Evolutionary conservation across 2,113 vertebrate genomes (phyloP), one percentile per base, ranked within the genome.

Genomic region (Marcusenius ussheri): DNA sequence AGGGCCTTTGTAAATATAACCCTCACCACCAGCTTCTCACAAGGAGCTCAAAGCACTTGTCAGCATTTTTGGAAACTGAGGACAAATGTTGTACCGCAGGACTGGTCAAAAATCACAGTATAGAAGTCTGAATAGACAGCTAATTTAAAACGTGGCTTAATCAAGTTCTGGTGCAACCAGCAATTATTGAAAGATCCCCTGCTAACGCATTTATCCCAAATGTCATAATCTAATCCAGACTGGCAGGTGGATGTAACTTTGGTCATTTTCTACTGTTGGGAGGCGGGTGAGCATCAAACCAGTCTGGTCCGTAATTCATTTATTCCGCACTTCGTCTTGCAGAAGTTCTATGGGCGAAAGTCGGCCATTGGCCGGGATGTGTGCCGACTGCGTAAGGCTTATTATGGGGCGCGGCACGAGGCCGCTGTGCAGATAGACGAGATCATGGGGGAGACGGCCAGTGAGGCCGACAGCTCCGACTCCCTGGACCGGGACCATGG

Each of bases 301-400:
- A 13, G 15, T 77, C 70, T 77, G 66, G 27, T 74, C 11, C 5
- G 1, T 77, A 39, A 56, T 56, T 21, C 53, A 31, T 39, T 77
- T 77, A 77, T 77, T 39, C 13, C 8, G 3, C n/a, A 66, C 58
- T 66, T 66, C 50, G 27, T 11, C 47, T 31, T 53, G 5, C 93
- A 99, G 98, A 99, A 99, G 93, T 99, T 98, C 90, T 99, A 99
- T 0, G 98, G 98, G 35, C 95, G 97, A 88, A 99, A 99, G 92
- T 99, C 98, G 0, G 95, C 97, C 0, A 95, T 97, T 0, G 98
- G 98, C 8, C 95, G 98, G 21, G 97, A 98, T 0, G 98, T 99
- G 3, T 98, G 98, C 92, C 96, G 98, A 45, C 96, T 99, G 5
- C 95, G 98, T 53, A 99, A 99, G 89, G 98, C 98, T 0, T 99